Evolutionary conservation across 1,140 invertebrate species (phyloP).

Genomic region (Hyles vespertilio): DNA sequence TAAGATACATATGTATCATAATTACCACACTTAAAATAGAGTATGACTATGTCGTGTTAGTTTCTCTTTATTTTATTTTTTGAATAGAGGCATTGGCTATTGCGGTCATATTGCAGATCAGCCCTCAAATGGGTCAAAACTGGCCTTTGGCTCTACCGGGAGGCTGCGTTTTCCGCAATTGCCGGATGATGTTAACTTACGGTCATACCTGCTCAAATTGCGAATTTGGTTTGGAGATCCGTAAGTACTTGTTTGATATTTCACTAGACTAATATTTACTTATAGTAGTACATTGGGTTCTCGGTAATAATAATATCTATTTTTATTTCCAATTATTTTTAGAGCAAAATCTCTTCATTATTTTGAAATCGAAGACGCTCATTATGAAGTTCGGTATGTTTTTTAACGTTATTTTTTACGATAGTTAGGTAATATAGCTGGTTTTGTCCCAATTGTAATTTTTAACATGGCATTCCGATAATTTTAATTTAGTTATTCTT

Average conservation of each 20-base stretch:
- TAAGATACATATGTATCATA: no score
- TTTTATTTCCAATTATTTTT: slow-evolving; percentile 46
- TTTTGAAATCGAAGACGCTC: slow-evolving; percentile 56
- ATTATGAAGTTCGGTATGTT: slow-evolving; percentile 56
- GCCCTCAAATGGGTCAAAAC: slow-evolving; percentile 17
- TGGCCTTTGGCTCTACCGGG: slow-evolving; percentile 17
- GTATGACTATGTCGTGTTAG: no score
- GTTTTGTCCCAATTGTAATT: no score
- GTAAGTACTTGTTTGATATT: slow-evolving; percentile 39
- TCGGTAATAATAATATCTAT: no score
- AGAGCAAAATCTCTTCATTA: slow-evolving; percentile 57
- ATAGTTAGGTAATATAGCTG: no score
- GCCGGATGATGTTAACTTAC: slow-evolving; percentile 44
- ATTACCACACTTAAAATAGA: no score
- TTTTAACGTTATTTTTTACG: neutral
- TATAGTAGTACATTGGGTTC: no score
- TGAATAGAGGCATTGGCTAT: no score
- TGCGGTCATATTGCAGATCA: slow-evolving; percentile 14
- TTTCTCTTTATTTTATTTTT: neutral
- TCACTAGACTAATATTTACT: no score
- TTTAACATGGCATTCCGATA: no score
- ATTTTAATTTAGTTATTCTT: no score
- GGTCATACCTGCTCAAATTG: slow-evolving; percentile 41
- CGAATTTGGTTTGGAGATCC: slow-evolving; percentile 53
- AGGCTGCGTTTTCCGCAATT: slow-evolving; percentile 24